Conservation (phyloP, 2,113 vertebrate species). For the Myanophis thanlyinensis region DNA sequence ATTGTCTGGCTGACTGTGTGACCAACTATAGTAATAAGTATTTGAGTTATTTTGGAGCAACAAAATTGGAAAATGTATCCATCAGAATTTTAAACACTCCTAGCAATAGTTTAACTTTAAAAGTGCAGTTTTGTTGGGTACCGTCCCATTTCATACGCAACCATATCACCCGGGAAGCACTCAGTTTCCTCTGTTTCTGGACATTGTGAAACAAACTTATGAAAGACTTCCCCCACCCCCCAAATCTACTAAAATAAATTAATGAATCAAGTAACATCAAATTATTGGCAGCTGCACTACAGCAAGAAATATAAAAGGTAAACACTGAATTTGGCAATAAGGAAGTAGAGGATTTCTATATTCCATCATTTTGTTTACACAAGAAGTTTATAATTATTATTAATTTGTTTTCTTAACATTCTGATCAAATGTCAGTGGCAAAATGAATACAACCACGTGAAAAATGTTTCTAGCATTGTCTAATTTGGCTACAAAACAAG, state of each 20-base stretch:
- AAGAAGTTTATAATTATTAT: constrained; percentile 21
- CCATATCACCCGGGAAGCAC: constrained; percentile 30
- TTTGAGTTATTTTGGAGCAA: background rate
- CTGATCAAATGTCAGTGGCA: constrained; percentile 4
- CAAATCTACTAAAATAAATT: constrained; percentile 16
- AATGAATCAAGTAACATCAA: constrained; percentile 37
- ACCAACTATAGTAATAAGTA: background rate
- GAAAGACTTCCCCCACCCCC: background rate
- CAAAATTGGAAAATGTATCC: constrained; percentile 5
- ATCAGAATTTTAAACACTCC: constrained; percentile 30
- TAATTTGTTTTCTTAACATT: background rate
- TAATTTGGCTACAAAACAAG: background rate
- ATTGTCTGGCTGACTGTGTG: background rate
- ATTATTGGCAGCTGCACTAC: constrained; percentile 11
- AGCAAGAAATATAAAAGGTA: constrained; percentile 38
- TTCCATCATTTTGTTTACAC: constrained; percentile 30
- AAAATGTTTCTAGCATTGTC: background rate
- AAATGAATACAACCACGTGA: constrained; percentile 3
- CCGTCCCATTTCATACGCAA: constrained; percentile 23
- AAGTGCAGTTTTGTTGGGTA: constrained; percentile 45
- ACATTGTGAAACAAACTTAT: constrained; percentile 28
- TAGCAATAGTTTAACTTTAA: constrained; percentile 21
- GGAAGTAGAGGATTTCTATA: constrained; percentile 5
- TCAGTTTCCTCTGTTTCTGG: constrained; percentile 26
- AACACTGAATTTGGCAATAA: constrained; percentile 2